A percentile compares a stretch with the other conserved stretches of the same genome.
Evolutionary conservation across 2,888 invertebrate species (phyloP).

Genomic region (Punctoribates punctum): DNA sequence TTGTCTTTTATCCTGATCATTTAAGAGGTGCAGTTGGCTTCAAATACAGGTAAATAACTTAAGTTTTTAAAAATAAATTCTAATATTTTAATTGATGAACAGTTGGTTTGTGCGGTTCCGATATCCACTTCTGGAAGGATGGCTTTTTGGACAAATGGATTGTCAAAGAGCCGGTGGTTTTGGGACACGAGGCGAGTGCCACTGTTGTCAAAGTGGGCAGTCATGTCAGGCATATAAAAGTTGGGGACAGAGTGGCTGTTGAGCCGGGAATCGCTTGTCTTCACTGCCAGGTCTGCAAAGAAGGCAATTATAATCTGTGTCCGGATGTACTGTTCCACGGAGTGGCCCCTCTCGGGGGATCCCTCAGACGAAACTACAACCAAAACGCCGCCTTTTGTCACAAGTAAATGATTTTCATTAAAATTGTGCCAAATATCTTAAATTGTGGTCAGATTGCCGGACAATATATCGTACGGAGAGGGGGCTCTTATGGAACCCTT

Average conservation of each 20-base stretch:
- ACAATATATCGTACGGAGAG: slow-evolving; percentile 68
- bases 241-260: slow-evolving; percentile 81
- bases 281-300: slow-evolving; percentile 76
- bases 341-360: not conserved
- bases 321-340: slow-evolving; percentile 62
- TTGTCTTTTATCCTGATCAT: slow-evolving; percentile 11
- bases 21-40: slow-evolving; percentile 44
- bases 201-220: slow-evolving; percentile 64
- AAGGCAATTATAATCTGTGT: slow-evolving; percentile 86
- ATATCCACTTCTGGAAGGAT: slow-evolving; percentile 83
- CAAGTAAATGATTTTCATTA: not conserved
- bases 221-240: slow-evolving; percentile 57
- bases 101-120: slow-evolving; percentile 93
- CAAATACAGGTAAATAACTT: not conserved
- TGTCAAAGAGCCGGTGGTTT: slow-evolving; percentile 80
- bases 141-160: slow-evolving; percentile 84
- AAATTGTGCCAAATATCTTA: not conserved
- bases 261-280: slow-evolving; percentile 91
- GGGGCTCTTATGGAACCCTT: slow-evolving; percentile 90
- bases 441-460: slow-evolving; percentile 41
- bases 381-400: not conserved
- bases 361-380: not conserved
- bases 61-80: not conserved
- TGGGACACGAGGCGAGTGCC: slow-evolving; percentile 82
- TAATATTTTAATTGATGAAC: slow-evolving; percentile 14